Conservation (phyloP, 2,113 vertebrate genomes). For the Microtus montanus region DNA sequence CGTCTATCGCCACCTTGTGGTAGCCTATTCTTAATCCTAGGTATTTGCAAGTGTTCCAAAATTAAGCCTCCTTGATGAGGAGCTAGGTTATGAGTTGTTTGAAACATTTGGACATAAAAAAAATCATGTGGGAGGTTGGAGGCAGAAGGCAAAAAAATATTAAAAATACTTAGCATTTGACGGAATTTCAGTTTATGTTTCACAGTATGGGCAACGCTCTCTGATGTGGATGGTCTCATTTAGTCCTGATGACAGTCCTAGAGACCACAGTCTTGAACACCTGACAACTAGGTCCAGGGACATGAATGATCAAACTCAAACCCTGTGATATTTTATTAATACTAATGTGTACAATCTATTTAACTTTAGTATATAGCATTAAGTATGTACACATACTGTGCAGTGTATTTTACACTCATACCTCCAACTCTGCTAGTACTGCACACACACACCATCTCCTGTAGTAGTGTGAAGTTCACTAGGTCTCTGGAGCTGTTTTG, state of each 20-base stretch:
- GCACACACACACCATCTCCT: background rate
- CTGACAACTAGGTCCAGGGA: background rate
- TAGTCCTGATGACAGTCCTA: background rate
- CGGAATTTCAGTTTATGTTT: background rate
- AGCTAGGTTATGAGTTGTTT: background rate
- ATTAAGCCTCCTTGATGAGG: background rate
- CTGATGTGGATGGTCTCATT: too few species aligned
- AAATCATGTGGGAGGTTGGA: background rate
- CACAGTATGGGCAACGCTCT: background rate
- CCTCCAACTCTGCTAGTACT: background rate
- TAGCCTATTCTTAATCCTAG: background rate
- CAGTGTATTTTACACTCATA: background rate
- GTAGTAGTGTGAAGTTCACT: background rate
- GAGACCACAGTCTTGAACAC: background rate
- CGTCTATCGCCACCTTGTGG: slow-evolving; percentile 79
- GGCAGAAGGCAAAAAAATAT: background rate
- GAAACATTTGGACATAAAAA: background rate
- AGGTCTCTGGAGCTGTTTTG: background rate
- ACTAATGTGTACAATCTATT: background rate
- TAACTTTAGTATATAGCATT: background rate
- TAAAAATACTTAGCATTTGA: background rate
- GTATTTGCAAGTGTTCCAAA: background rate
- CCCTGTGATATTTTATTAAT: background rate
- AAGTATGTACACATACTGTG: background rate
- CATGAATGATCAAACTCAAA: background rate